Evolutionary conservation across 2,113 vertebrate genomes (phyloP).

Genomic region (Crotalus horridus): DNA sequence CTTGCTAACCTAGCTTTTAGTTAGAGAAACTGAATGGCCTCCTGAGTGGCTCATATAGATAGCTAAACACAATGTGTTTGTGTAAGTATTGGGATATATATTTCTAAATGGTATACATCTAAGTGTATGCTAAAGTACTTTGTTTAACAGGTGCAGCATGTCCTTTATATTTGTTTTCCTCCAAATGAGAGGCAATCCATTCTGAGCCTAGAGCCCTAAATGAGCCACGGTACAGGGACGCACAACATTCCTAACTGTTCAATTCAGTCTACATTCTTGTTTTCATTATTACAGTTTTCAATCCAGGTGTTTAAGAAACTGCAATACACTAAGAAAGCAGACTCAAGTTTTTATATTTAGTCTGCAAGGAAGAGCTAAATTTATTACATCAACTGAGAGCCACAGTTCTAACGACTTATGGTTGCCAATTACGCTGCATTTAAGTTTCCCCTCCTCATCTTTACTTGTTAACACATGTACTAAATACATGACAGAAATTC

Average conservation of each 20-base stretch:
- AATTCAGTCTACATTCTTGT: slow-evolving; percentile 38
- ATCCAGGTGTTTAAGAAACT: slow-evolving; percentile 55
- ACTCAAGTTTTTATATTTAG: slow-evolving; percentile 63
- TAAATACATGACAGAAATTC: slow-evolving; percentile 60
- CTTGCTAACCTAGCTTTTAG: neutral
- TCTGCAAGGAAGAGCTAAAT: slow-evolving; percentile 66
- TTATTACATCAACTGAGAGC: slow-evolving; percentile 66
- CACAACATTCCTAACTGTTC: neutral
- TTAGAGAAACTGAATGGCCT: neutral
- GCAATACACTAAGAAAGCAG: slow-evolving; percentile 59
- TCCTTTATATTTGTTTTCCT: neutral
- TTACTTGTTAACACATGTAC: slow-evolving; percentile 67
- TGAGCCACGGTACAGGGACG: neutral
- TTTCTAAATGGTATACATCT: slow-evolving; percentile 6
- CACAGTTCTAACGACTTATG: slow-evolving; percentile 60
- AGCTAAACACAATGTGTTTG: neutral
- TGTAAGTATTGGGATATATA: slow-evolving; percentile 2
- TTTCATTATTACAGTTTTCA: slow-evolving; percentile 64
- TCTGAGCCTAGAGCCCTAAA: neutral
- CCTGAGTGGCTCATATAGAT: neutral
- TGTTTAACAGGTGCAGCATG: neutral
- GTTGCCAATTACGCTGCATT: slow-evolving; percentile 66
- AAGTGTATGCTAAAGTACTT: slow-evolving; percentile 10
- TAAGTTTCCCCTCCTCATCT: slow-evolving; percentile 63
- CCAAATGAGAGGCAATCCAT: neutral